Evolutionary conservation across 1,140 invertebrate species (phyloP), one percentile per base, ranked within the genome.

Genomic region (Glomeris maerens): DNA sequence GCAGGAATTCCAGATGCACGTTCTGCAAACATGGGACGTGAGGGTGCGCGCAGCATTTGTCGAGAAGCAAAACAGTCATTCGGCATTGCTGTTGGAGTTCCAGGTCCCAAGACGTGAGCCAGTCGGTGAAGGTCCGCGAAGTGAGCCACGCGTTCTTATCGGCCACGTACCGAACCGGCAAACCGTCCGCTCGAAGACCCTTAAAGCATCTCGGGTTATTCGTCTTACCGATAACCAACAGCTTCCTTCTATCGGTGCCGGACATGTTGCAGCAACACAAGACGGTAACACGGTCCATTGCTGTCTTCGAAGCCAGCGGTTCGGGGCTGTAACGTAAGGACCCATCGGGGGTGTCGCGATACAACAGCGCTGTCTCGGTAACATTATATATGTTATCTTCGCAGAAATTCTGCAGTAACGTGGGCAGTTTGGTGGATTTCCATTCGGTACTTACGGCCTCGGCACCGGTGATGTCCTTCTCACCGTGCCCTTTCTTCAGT

Each of bases 71-170:
- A 7, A 56, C 31, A 41, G 55, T 55, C 44, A 57, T 53, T 31
- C 56, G 39, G 29, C 28, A 27, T 42, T 55, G 17, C 22, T 20
- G 42, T 17, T 36, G 36, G 27, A 57, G 53, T 22, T 41, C 27
- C 40, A 36, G 10, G 38, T 60, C 52, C 31, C 57, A 47, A 40
- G 41, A 45, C 13, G 22, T 50, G 28, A 62, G 25, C 53, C 54
- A 60, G n/a, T 62, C 51, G 10, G 38, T 13, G 49, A 60, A 63
- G 17, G 61, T 31, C 39, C 50, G 29, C n/a, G 36, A 44, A 14
- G 54, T 61, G 55, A 61, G 57, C 56, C 56, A 61, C 2, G 51
- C 57, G 39, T 56, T 59, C 28, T 52, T 55, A 45, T 58, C 55
- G 3, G 50, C 27, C 14, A 48, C 5, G 44, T 59, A 62, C n/a